These are phyloP conservation scores for Graptemys geographica DNA, from an alignment of 2,797 vertebrate genomes.

Conservation along the genomic window DNA sequence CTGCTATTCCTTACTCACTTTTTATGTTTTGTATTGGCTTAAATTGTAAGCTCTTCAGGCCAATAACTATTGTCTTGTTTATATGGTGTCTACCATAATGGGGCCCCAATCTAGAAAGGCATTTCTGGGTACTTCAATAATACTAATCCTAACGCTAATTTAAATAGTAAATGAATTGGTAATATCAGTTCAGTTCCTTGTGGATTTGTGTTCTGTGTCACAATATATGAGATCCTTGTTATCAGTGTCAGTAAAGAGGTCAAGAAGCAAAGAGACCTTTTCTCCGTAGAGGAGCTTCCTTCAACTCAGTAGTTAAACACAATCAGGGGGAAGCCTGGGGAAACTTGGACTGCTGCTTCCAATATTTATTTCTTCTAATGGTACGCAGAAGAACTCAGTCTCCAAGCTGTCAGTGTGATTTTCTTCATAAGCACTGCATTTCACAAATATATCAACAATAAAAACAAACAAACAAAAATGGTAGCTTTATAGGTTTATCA, in stretches of 20 bases:
- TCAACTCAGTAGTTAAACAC: background rate
- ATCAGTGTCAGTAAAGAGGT: background rate
- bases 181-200: background rate
- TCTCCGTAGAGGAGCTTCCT: background rate
- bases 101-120: background rate
- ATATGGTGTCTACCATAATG: background rate
- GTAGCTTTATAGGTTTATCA: background rate
- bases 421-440: background rate
- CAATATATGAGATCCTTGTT: background rate
- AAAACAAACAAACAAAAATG: background rate
- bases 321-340: background rate
- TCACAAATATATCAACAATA: background rate
- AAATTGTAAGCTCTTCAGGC: background rate
- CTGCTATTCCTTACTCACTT: background rate
- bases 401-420: accelerated
- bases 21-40: background rate
- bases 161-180: background rate
- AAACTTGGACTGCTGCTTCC: background rate
- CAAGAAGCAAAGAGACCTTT: background rate
- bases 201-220: background rate
- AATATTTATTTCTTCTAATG: background rate
- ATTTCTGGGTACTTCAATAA: background rate
- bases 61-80: background rate
- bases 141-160: background rate
- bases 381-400: background rate